Conservation (phyloP, 1,140 invertebrate species). For the Geopemphigus sp. region DNA sequence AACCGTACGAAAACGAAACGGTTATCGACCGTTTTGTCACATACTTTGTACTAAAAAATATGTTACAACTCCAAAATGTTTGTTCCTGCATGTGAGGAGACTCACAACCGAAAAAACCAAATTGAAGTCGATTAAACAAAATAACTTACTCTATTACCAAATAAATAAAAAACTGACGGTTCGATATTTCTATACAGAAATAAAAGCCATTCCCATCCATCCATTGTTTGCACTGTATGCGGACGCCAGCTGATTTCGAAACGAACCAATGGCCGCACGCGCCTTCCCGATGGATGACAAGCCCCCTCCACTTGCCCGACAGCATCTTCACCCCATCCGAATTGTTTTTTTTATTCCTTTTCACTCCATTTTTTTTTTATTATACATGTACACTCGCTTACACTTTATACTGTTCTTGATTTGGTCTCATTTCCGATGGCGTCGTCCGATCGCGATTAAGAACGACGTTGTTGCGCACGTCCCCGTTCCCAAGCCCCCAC, state of each 20-base stretch:
- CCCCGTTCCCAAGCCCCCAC: no score
- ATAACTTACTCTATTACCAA: no score
- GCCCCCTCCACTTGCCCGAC: constrained; percentile 38
- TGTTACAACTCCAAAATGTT: no score
- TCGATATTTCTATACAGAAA: no score
- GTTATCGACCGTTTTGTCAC: neutral
- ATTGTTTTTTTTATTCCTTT: constrained; percentile 17
- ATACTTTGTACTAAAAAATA: no score
- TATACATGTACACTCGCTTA: neutral
- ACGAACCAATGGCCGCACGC: constrained; percentile 22
- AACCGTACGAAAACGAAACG: constrained; percentile 16
- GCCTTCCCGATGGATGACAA: constrained; percentile 47
- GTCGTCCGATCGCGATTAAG: constrained; percentile 1
- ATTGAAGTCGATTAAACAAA: no score
- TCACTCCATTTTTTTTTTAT: constrained; percentile 43
- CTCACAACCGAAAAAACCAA: no score
- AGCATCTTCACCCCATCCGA: constrained; percentile 40
- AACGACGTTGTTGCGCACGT: no score
- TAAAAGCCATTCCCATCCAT: no score
- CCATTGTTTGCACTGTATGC: constrained; percentile 35
- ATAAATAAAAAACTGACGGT: no score
- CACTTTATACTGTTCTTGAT: no score
- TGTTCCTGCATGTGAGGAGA: no score
- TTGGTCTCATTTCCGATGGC: constrained; percentile 8
- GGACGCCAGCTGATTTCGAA: constrained; percentile 15